These are phyloP conservation scores for Lacerta bilineata DNA, from an alignment of 2,797 vertebrate genomes.

Conservation along the genomic window DNA sequence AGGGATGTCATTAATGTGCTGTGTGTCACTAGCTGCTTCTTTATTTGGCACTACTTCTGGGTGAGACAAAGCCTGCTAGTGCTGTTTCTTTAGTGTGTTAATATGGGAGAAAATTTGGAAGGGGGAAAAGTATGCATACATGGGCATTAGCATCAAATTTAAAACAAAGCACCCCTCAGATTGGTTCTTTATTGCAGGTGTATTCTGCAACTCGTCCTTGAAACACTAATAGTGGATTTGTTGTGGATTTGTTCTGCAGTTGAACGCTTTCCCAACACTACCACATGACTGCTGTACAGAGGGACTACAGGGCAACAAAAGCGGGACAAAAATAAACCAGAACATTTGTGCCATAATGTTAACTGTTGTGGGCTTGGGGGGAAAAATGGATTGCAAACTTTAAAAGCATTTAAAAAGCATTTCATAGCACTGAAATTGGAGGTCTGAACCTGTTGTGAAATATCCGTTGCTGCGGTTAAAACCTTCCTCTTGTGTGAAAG, in stretches of 20 bases:
- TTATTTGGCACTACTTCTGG: not conserved
- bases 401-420: not conserved
- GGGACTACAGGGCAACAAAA: too few species aligned
- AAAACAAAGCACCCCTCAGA: not conserved
- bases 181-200: too few species aligned
- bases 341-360: too few species aligned
- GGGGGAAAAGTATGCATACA: not conserved
- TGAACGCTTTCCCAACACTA: not conserved
- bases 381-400: not conserved
- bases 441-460: not conserved
- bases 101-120: not conserved
- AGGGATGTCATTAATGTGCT: too few species aligned
- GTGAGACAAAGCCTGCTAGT: not conserved
- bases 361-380: too few species aligned
- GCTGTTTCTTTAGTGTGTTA: not conserved
- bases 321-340: too few species aligned
- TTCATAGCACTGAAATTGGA: not conserved
- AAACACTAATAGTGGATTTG: not conserved
- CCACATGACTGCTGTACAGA: not conserved
- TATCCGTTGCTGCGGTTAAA: not conserved
- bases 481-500: not conserved
- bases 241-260: not conserved
- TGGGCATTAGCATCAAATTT: not conserved
- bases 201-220: too few species aligned
- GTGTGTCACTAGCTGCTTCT: not conserved